These are phyloP conservation scores for Hydractinia symbiolongicarpus DNA, from an alignment of 30 jellyfish, hydroid and myxozoan species.

Conservation along the genomic window DNA sequence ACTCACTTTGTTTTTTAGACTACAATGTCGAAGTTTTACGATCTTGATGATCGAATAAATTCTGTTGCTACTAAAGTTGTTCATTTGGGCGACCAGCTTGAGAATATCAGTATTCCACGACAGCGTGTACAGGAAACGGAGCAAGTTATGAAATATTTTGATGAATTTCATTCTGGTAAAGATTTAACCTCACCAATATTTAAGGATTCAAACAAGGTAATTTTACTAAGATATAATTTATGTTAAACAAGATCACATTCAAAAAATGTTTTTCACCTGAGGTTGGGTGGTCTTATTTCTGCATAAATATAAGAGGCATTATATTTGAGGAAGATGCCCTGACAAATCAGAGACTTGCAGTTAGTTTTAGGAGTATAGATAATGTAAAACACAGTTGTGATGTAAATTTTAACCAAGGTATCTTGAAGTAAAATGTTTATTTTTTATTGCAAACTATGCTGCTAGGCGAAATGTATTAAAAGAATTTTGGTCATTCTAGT, in stretches of 20 bases:
- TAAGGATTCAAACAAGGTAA: constrained; percentile 67
- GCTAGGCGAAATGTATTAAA: too few species aligned
- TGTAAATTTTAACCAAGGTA: too few species aligned
- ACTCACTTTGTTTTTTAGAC: constrained; percentile 37
- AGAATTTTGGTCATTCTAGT: constrained; percentile 7
- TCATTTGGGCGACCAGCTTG: constrained; percentile 94
- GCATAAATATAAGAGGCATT: too few species aligned
- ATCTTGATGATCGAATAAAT: constrained; percentile 89
- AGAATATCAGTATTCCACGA: constrained; percentile 91
- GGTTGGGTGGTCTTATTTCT: neutral
- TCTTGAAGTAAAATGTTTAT: too few species aligned
- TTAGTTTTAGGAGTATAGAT: too few species aligned
- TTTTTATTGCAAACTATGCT: too few species aligned
- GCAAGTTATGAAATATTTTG: constrained; percentile 90
- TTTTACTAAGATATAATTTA: neutral
- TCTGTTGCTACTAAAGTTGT: constrained; percentile 97
- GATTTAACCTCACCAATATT: constrained; percentile 77
- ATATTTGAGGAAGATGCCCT: too few species aligned
- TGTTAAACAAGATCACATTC: neutral
- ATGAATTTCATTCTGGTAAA: constrained; percentile 78
- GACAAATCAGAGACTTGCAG: too few species aligned
- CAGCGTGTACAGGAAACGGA: constrained; percentile 90
- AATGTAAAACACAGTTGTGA: too few species aligned
- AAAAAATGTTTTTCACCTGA: neutral
- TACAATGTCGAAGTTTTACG: constrained; percentile 69